phyloP scores from a whole-genome alignment of 2,113 vertebrate genomes.

The Daphoenositta chrysoptera region DNA sequence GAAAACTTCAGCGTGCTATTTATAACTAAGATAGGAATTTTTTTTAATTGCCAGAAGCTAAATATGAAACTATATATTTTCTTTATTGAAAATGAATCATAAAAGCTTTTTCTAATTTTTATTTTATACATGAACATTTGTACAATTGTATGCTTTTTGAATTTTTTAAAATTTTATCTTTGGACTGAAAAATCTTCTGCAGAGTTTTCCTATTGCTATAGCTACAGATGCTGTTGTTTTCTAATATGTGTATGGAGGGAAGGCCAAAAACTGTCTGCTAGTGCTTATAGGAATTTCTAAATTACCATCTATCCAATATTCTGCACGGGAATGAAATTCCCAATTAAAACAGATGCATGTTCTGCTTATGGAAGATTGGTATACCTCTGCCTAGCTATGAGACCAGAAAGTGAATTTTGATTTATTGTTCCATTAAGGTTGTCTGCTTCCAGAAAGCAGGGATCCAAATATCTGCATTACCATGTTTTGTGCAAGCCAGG shows the following conservation, averaged over 20 bases:
- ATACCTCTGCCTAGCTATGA: neutral
- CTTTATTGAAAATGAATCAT: neutral
- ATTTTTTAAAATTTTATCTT: neutral
- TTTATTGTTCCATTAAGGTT: neutral
- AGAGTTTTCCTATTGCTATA: neutral
- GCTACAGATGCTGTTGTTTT: neutral
- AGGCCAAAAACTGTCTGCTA: neutral
- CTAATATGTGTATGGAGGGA: neutral
- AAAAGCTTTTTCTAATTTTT: neutral
- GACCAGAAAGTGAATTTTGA: neutral
- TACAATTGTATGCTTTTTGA: neutral
- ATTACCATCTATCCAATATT: neutral
- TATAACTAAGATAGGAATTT: neutral
- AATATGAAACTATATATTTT: neutral
- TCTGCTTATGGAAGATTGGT: neutral
- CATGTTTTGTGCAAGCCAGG: neutral
- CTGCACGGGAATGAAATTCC: rapidly evolving
- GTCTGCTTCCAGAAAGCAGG: neutral
- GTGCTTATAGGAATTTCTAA: neutral
- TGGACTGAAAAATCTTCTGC: neutral
- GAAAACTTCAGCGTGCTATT: neutral
- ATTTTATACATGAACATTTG: neutral
- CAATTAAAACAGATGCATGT: neutral
- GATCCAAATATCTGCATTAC: neutral
- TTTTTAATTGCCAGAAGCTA: neutral